Evolutionary conservation across 2,113 vertebrate species (phyloP).

Genomic region (Seriola rivoliana): DNA sequence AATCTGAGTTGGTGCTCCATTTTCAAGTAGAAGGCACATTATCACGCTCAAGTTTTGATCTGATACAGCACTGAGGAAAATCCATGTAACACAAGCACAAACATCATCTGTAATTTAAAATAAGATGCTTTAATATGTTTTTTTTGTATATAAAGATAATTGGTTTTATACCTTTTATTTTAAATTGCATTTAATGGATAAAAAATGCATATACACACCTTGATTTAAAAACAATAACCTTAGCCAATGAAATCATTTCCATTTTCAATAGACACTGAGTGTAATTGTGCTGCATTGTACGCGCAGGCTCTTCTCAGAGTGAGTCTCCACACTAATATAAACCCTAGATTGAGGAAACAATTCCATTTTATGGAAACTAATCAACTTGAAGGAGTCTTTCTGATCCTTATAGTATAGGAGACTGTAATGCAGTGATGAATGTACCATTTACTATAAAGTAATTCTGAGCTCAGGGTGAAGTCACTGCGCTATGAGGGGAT

Average conservation of each 20-base stretch:
- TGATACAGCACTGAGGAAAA: not conserved
- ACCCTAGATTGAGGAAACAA: slow-evolving; percentile 27
- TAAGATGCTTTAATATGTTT: not conserved
- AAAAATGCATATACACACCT: too few species aligned
- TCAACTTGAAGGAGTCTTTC: slow-evolving; percentile 54
- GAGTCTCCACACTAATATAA: slow-evolving; percentile 21
- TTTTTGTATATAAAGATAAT: not conserved
- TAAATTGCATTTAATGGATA: not conserved
- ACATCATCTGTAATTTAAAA: not conserved
- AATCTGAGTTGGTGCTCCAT: slow-evolving; percentile 24
- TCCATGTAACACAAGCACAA: not conserved
- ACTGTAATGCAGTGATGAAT: slow-evolving; percentile 16
- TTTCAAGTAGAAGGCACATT: not conserved
- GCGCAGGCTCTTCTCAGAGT: not conserved
- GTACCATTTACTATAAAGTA: slow-evolving; percentile 54
- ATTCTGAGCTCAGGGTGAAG: slow-evolving; percentile 65
- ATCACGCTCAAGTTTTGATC: not conserved
- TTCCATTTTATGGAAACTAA: slow-evolving; percentile 52
- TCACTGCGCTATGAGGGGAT: slow-evolving; percentile 31
- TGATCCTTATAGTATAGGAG: slow-evolving; percentile 33
- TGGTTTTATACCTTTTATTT: slow-evolving; percentile 31
- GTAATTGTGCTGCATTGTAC: slow-evolving; percentile 32
- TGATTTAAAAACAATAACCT: too few species aligned
- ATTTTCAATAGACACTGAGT: slow-evolving; percentile 19
- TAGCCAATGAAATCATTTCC: slow-evolving; percentile 22